phyloP scores from a whole-genome alignment of 2,888 invertebrate genomes.

The Sycophila texana region DNA sequence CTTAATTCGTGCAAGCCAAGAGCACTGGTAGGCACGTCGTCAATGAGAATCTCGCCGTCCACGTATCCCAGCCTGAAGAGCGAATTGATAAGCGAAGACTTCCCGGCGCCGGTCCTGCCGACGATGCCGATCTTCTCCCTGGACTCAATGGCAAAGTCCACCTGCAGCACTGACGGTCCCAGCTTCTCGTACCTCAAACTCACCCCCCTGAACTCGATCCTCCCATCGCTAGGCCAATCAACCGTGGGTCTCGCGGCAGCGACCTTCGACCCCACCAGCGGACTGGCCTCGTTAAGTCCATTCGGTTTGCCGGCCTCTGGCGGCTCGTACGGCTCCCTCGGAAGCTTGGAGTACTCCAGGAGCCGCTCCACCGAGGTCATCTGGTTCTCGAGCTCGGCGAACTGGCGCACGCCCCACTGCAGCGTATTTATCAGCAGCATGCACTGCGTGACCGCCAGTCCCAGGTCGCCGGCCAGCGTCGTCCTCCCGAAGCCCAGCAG shows the following conservation, averaged over 20 bases:
- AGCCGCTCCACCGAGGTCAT: constrained; percentile 84
- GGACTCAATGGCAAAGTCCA: constrained; percentile 77
- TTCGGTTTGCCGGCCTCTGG: constrained; percentile 80
- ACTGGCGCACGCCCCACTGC: constrained; percentile 84
- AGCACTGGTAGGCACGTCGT: constrained; percentile 79
- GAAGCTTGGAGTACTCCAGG: constrained; percentile 79
- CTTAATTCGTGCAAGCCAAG: constrained; percentile 80
- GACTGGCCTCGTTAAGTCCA: constrained; percentile 78
- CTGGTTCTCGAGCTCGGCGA: constrained; percentile 81
- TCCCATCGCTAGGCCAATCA: constrained; percentile 78
- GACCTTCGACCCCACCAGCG: not conserved
- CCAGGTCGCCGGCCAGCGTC: constrained; percentile 75
- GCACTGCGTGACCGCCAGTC: constrained; percentile 78
- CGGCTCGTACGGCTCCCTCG: constrained; percentile 62
- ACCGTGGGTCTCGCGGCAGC: constrained; percentile 68
- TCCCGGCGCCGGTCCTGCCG: constrained; percentile 81
- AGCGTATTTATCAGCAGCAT: constrained; percentile 77
- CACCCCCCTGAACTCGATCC: constrained; percentile 77
- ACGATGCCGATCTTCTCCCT: constrained; percentile 82
- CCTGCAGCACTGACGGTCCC: constrained; percentile 75
- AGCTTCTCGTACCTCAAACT: constrained; percentile 77
- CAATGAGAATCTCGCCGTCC: constrained; percentile 83
- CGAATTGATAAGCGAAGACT: constrained; percentile 83
- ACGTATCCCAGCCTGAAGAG: constrained; percentile 82
- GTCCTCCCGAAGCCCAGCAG: constrained; percentile 77